A percentile compares a stretch with the other conserved stretches of the same genome.
phyloP scores from a whole-genome alignment of 2,113 vertebrate species.

The Protomyctophum bolini region DNA sequence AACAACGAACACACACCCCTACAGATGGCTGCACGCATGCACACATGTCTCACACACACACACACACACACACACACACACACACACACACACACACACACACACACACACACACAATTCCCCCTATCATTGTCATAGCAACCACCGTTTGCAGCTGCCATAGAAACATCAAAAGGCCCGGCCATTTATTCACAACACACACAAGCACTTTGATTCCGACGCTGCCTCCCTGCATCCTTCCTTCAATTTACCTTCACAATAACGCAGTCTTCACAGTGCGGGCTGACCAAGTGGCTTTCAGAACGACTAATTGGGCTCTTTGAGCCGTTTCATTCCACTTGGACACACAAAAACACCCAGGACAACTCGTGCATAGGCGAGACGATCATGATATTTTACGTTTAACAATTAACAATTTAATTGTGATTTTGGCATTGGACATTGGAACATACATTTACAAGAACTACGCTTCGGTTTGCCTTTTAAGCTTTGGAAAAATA shows the following conservation, averaged over 20 bases:
- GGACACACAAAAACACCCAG: background rate
- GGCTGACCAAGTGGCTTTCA: conserved; percentile 8
- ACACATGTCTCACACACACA: conserved; percentile 1
- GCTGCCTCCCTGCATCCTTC: background rate
- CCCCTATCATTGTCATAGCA: conserved; percentile 61
- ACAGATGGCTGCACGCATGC: background rate
- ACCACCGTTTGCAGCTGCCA: conserved; percentile 68
- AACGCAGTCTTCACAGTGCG: background rate
- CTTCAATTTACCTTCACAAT: conserved; percentile 22
- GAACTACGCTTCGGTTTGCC: no score
- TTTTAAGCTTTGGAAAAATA: no score
- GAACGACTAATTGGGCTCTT: conserved; percentile 12
- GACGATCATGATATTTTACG: no score
- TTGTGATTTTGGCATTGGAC: no score
- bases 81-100: background rate
- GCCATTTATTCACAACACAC: conserved; percentile 24
- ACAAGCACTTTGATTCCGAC: conserved; percentile 24
- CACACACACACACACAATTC: conserved; percentile 11
- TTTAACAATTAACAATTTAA: no score
- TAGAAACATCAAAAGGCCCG: conserved; percentile 68
- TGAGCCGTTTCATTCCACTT: background rate
- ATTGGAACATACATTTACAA: no score
- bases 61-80: conserved; percentile 11
- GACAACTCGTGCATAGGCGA: no score
- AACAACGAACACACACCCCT: no score